Evolutionary conservation across 2,888 invertebrate species (phyloP), one percentile per base, ranked within the genome.

Genomic region (Plemyria rubiginata): DNA sequence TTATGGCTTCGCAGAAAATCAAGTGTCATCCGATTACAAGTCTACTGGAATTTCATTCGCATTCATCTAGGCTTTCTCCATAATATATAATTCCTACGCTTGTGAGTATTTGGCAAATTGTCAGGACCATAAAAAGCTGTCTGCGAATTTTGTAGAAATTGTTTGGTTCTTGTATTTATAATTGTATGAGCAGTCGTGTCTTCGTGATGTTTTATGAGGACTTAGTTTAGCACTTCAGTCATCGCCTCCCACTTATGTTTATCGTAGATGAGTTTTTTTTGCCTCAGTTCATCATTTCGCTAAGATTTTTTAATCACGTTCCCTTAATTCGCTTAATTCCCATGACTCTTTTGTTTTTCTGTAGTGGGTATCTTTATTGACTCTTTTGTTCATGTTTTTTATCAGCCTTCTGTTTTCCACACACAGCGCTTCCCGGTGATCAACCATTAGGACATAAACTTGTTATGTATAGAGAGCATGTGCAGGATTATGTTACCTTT

Each of bases 91-190:
- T 15, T 53, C 32, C 46, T 51, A 46, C 15, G 43, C 45, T 49
- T 48, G 12, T 48, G 28, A 32, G 32, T 43, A 52, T 56, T 65
- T 65, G 65, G 65, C 60, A 60, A 60, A 54, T 54, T 65, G 60
- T 41, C 65, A 60, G 57, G 50, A 38, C 53, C 60, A 65, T 65
- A 60, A 65, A 65, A 65, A 65, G 50, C 46, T 60, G 65, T 65
- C 65, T 65, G 57, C 54, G 60, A 60, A 60, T 60, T 58, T 41
- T 59, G 48, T 38, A 48, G 28, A 15, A 22, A 55, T 41, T 52
- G 41, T 60, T 45, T 36, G 38, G 11, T 55, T 56, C 46, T 40
- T 48, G 40, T 59, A 60, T 59, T 54, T 51, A 59, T 60, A 59
- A 51, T 64, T 55, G 36, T 45, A 40, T 64, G 64, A 64, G 41